Evolutionary conservation across 2,797 vertebrate genomes (phyloP).

Genomic region (Acanthornis magna): DNA sequence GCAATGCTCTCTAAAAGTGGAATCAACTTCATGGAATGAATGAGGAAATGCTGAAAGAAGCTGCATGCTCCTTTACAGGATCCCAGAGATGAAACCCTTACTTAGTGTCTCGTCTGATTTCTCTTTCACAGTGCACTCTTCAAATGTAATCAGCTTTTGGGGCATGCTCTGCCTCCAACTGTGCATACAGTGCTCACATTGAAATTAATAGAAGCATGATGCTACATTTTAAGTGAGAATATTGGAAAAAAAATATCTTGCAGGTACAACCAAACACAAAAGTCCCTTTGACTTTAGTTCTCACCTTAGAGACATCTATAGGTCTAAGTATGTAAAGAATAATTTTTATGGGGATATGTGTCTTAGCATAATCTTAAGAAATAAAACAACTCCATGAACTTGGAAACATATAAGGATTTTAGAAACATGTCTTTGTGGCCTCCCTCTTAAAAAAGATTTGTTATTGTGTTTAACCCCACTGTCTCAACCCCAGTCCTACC

Average conservation of each 20-base stretch:
- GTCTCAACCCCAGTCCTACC: not conserved
- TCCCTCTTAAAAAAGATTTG: not conserved
- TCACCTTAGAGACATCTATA: not conserved
- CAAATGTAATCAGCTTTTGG: slow-evolving; percentile 14
- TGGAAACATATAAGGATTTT: not conserved
- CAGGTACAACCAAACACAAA: not conserved
- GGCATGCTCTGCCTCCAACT: not conserved
- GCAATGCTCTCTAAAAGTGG: not conserved
- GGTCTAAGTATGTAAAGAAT: not conserved
- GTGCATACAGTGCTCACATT: not conserved
- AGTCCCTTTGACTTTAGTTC: not conserved
- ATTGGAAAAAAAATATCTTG: not conserved
- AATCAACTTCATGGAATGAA: slow-evolving; percentile 2
- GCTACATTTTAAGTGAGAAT: slow-evolving; percentile 7
- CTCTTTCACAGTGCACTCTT: slow-evolving; percentile 13
- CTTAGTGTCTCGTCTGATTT: not conserved
- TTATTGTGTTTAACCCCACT: not conserved
- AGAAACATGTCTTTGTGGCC: not conserved
- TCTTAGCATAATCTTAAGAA: not conserved
- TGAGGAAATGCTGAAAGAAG: not conserved
- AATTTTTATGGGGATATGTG: not conserved
- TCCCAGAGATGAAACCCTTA: not conserved
- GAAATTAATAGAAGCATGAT: slow-evolving; percentile 18
- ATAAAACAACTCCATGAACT: not conserved
- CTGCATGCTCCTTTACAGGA: not conserved